Evolutionary conservation across 2,113 vertebrate genomes (phyloP).

Genomic region (Megaleporinus macrocephalus): DNA sequence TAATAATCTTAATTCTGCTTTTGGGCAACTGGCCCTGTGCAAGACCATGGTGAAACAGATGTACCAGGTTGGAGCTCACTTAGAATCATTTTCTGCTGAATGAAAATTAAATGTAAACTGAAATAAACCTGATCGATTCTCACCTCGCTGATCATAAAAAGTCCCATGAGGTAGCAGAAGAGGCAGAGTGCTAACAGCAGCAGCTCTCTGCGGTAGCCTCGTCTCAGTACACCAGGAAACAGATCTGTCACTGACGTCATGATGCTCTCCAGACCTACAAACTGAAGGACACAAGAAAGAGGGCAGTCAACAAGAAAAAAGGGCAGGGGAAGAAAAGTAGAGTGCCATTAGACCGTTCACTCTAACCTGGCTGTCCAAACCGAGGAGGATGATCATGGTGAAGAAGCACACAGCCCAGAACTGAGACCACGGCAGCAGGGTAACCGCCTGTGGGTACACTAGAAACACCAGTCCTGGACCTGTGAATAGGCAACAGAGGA

Average conservation of each 20-base stretch:
- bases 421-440: slow-evolving; percentile 88
- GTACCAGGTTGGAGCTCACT: background rate
- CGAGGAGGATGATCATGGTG: slow-evolving; percentile 89
- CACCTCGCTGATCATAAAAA: slow-evolving; percentile 86
- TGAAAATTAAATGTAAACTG: background rate
- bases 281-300: slow-evolving; percentile 71
- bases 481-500: slow-evolving; percentile 59
- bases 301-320: background rate
- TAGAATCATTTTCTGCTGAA: background rate
- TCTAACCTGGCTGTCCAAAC: slow-evolving; percentile 80
- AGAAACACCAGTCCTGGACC: slow-evolving; percentile 93
- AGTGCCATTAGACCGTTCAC: background rate
- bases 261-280: slow-evolving; percentile 89
- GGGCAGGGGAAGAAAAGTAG: background rate
- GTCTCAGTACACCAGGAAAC: slow-evolving; percentile 80
- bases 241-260: slow-evolving; percentile 85
- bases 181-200: slow-evolving; percentile 78
- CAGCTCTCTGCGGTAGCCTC: slow-evolving; percentile 80
- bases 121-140: slow-evolving; percentile 45
- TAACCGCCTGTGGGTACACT: slow-evolving; percentile 89
- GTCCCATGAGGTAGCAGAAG: slow-evolving; percentile 78
- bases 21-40: no score
- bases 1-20: no score
- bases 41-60: background rate
- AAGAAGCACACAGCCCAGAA: slow-evolving; percentile 92